Evolutionary conservation across 2,888 invertebrate genomes (phyloP).

Genomic region (Oligia latruncula): DNA sequence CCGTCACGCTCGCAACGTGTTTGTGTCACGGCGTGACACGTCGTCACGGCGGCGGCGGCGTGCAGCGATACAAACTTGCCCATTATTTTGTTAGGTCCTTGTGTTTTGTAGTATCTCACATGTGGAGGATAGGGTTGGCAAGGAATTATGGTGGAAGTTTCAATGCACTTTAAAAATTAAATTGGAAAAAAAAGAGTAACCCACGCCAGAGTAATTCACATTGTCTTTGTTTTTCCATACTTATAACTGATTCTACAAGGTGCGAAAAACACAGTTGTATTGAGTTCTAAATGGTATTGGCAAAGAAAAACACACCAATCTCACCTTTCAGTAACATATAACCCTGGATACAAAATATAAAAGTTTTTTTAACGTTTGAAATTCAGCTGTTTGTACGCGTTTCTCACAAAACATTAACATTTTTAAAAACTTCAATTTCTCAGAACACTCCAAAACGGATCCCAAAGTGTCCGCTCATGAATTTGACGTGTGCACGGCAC

Average conservation of each 20-base stretch:
- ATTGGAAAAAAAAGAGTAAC: not conserved
- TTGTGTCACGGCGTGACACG: constrained; percentile 75
- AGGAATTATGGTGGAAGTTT: not conserved
- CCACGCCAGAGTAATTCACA: not conserved
- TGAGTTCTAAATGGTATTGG: not conserved
- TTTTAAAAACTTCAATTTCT: not conserved
- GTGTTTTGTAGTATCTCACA: constrained; percentile 60
- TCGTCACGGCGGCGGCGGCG: constrained; percentile 50
- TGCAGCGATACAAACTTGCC: constrained; percentile 55
- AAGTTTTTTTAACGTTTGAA: not conserved
- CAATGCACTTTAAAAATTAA: not conserved
- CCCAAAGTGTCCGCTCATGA: constrained; percentile 9
- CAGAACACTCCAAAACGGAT: not conserved
- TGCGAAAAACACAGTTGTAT: not conserved
- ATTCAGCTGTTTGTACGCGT: not conserved
- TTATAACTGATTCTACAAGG: not conserved
- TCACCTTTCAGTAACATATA: not conserved
- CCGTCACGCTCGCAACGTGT: constrained; percentile 77
- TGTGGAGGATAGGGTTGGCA: constrained; percentile 1
- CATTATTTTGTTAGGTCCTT: constrained; percentile 75
- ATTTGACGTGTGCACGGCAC: constrained; percentile 27
- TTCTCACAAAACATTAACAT: constrained; percentile 5
- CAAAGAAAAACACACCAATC: not conserved
- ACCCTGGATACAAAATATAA: not conserved
- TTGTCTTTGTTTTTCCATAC: too few species aligned